A percentile compares a stretch with the other conserved stretches of the same genome.
Conservation (phyloP, 2,113 vertebrate genomes). For the Papio anubis region DNA sequence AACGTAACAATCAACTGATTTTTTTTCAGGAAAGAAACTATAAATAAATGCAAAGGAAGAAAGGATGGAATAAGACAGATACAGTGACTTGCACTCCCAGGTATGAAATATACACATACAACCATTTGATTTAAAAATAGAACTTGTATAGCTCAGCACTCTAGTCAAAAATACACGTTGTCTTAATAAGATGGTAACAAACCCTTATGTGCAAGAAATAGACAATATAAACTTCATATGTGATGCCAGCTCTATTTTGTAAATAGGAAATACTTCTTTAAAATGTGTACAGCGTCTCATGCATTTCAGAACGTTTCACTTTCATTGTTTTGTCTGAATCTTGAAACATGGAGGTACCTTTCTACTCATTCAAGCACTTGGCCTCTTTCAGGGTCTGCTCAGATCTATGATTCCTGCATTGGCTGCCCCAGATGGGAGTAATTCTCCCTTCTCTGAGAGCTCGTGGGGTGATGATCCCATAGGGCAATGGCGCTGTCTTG, state of each 20-base stretch:
- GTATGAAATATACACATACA: not conserved
- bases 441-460: not conserved
- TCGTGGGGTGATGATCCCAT: not conserved
- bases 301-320: not conserved
- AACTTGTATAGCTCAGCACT: not conserved
- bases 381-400: not conserved
- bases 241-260: not conserved
- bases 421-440: not conserved
- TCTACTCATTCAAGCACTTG: not conserved
- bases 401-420: not conserved
- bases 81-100: not conserved
- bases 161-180: not conserved
- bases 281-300: not conserved
- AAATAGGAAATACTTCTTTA: not conserved
- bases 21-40: not conserved
- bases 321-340: not conserved
- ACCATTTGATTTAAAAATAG: not conserved
- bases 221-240: not conserved
- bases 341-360: not conserved
- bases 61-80: not conserved
- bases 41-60: not conserved
- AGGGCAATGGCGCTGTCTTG: accelerated
- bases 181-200: not conserved
- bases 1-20: not conserved
- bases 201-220: not conserved